A percentile compares a stretch with the other conserved stretches of the same genome.
Conservation (phyloP, 2,113 vertebrate genomes). For the Larimichthys polyactis region DNA sequence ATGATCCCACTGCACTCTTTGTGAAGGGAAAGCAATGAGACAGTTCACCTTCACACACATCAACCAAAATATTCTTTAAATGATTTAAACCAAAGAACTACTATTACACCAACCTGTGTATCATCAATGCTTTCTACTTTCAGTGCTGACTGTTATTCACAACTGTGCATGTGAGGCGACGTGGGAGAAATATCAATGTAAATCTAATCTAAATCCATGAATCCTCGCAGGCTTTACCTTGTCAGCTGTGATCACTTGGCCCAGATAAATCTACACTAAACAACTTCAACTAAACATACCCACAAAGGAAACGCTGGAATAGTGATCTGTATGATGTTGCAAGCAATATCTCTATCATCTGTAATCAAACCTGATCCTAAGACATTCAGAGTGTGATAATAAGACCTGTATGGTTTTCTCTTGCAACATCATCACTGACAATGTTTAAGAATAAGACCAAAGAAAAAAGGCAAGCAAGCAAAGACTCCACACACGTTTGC, state of each 20-base stretch:
- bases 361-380: conserved; percentile 4
- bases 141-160: conserved; percentile 8
- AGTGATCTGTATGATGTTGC: conserved; percentile 4
- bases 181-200: conserved; percentile 33
- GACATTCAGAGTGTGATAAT: conserved; percentile 1
- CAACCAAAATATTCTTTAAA: background rate
- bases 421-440: conserved; percentile 9
- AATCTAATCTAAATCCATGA: conserved; percentile 32
- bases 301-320: background rate
- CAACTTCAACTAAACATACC: conserved; percentile 1
- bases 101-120: background rate
- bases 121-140: background rate
- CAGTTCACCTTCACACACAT: background rate
- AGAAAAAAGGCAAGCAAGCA: background rate
- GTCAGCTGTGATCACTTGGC: conserved; percentile 37
- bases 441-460: background rate
- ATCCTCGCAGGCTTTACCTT: conserved; percentile 27
- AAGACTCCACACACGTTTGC: background rate
- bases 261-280: background rate
- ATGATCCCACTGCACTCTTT: background rate
- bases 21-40: background rate
- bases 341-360: conserved; percentile 3
- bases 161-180: background rate
- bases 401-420: background rate
- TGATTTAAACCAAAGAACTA: background rate